Evolutionary conservation across 2,888 invertebrate genomes (phyloP).

Genomic region (Lamproptera curius): DNA sequence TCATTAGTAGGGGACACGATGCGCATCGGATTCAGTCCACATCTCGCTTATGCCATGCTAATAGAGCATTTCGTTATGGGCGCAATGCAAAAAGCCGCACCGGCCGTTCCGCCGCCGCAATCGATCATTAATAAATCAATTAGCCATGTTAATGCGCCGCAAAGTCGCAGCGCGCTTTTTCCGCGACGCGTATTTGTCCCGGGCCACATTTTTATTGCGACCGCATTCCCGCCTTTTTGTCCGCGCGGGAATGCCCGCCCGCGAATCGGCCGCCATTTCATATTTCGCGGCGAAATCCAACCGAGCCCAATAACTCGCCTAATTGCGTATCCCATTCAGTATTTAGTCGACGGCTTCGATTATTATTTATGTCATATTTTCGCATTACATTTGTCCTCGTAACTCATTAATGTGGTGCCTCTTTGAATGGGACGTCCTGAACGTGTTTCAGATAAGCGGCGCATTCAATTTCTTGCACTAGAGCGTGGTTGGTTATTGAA

Average conservation of each 20-base stretch:
- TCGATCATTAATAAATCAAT: constrained; percentile 76
- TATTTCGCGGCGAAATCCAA: constrained; percentile 57
- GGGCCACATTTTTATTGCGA: constrained; percentile 53
- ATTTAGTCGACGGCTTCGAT: constrained; percentile 41
- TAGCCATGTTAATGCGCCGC: constrained; percentile 69
- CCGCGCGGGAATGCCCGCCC: constrained; percentile 37
- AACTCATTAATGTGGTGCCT: constrained; percentile 38
- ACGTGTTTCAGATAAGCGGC: constrained; percentile 37
- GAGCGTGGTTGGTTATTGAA: constrained; percentile 5
- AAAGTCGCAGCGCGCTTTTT: constrained; percentile 58
- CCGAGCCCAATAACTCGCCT: constrained; percentile 32
- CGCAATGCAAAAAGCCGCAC: constrained; percentile 60
- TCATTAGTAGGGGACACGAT: constrained; percentile 32
- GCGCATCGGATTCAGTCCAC: too few species aligned
- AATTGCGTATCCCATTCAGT: constrained; percentile 48
- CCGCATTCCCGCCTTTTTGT: constrained; percentile 55
- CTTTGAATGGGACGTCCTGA: constrained; percentile 38
- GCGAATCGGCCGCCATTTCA: constrained; percentile 35
- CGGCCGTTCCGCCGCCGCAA: constrained; percentile 52
- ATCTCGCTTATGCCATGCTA: constrained; percentile 35
- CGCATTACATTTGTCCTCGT: constrained; percentile 39
- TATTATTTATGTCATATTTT: constrained; percentile 57
- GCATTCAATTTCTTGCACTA: constrained; percentile 8
- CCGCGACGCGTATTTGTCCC: constrained; percentile 43
- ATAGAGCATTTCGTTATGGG: constrained; percentile 49